Evolutionary conservation across 2,888 invertebrate species (phyloP), one percentile per base, ranked within the genome.

Genomic region (Rhingia rostrata): DNA sequence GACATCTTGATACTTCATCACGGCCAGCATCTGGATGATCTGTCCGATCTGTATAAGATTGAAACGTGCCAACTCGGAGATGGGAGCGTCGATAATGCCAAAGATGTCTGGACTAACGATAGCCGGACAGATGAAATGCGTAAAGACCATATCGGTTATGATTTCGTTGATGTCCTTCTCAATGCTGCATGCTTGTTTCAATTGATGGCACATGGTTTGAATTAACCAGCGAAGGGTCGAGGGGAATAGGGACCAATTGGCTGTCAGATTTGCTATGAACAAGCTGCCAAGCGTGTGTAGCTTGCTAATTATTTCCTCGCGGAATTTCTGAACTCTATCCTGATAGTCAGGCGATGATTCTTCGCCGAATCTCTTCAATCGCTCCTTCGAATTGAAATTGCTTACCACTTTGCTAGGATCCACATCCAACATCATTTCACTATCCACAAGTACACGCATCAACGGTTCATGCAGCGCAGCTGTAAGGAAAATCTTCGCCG

Each of bases 31-130:
- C 92, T 99, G 98, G 58, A 99, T 92, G 87, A 98, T 96, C 92
- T 98, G 97, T 0, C 98, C 99, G 75, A 99, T 94, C 93, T 97
- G 96, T 88, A 96, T 95, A 66, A 97, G 93, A 92, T 96, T 99
- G 91, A 97, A 98, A 43, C 98, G 93, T 4, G 98, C 97, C 75
- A 97, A 95, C 88, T 97, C 95, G 49, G 97, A 97, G 70, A 99
- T 96, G 6, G 98, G 97, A 1, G 97, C 95, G 89, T 98, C 98
- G 4, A 96, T 96, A 67, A 99, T 96, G 12, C 98, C 99, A 91
- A 97, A 96, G 0, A 97, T 96, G 90, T 99, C 99, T 0, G 99
- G 99, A 92, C 97, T 97, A 60, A 98, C 96, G 69, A 99, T 97
- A 0, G 98, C 99, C 3, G 98, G 98, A 89, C 99, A 99, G 79